phyloP scores from a whole-genome alignment of 2,888 invertebrate genomes.

The Synanthedon formicaeformis region DNA sequence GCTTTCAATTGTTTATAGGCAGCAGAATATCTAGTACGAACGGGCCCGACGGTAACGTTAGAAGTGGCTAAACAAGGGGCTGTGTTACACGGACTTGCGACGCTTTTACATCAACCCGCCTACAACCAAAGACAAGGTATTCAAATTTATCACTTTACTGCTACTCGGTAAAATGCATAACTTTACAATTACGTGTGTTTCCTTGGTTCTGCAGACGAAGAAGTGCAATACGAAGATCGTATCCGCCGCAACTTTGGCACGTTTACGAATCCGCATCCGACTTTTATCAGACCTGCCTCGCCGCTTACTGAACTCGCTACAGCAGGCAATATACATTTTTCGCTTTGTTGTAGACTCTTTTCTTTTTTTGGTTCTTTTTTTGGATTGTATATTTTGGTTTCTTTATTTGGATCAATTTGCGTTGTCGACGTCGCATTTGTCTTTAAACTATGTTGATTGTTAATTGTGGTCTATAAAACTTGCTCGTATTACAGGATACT shows the following conservation, averaged over 20 bases:
- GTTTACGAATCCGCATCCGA: slow-evolving; percentile 56
- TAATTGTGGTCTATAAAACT: slow-evolving; percentile 6
- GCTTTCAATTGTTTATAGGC: slow-evolving; percentile 70
- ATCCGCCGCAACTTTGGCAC: slow-evolving; percentile 56
- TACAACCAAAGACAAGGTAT: slow-evolving; percentile 56
- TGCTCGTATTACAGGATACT: slow-evolving; percentile 43
- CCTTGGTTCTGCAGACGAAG: background rate
- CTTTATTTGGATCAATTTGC: background rate
- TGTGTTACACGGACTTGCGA: slow-evolving; percentile 94
- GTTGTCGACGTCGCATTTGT: slow-evolving; percentile 2
- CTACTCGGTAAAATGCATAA: background rate
- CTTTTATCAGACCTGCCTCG: slow-evolving; percentile 45
- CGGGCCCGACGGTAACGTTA: slow-evolving; percentile 92
- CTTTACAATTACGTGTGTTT: background rate
- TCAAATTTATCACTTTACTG: background rate
- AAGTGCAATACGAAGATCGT: slow-evolving; percentile 25
- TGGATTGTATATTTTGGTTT: slow-evolving; percentile 5
- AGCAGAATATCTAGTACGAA: slow-evolving; percentile 94
- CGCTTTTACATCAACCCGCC: slow-evolving; percentile 87
- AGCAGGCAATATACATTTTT: slow-evolving; percentile 40
- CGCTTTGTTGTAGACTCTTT: background rate
- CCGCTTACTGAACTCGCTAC: slow-evolving; percentile 62
- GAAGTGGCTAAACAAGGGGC: slow-evolving; percentile 99
- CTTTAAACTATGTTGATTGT: background rate
- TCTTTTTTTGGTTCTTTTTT: slow-evolving; percentile 1